Conservation (phyloP, 2,797 vertebrate species). For the Holocentrus rufus region DNA sequence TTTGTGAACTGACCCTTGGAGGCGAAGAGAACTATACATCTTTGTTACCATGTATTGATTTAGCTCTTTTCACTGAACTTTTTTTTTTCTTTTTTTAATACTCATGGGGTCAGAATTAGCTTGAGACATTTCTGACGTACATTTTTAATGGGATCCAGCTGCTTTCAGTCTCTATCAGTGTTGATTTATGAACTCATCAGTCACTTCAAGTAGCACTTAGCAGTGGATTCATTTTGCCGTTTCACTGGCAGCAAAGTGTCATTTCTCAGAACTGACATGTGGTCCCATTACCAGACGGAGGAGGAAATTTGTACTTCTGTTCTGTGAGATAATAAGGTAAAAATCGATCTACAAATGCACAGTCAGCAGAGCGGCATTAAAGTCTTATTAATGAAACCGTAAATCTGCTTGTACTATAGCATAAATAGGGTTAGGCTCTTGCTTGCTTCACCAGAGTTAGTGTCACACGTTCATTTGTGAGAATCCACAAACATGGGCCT, state of each 20-base stretch:
- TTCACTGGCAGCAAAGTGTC: not conserved
- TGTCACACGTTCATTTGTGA: not conserved
- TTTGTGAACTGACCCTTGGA: not conserved
- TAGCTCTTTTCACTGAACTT: not conserved
- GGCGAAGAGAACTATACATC: not conserved
- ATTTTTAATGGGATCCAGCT: not conserved
- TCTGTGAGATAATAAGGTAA: slow-evolving; percentile 23
- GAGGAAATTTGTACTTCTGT: slow-evolving; percentile 12
- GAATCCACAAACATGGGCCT: not conserved
- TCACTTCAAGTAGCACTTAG: not conserved
- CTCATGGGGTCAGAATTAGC: not conserved
- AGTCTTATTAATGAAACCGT: slow-evolving; percentile 41
- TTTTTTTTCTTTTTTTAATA: too few species aligned
- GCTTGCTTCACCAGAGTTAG: not conserved
- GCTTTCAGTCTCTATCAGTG: not conserved
- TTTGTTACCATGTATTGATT: too few species aligned
- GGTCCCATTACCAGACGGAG: not conserved
- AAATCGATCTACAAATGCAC: slow-evolving; percentile 19
- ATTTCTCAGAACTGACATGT: not conserved
- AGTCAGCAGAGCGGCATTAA: slow-evolving; percentile 42
- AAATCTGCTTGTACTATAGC: slow-evolving; percentile 14
- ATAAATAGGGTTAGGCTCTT: not conserved
- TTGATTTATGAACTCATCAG: slow-evolving; percentile 7
- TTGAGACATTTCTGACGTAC: slow-evolving; percentile 10
- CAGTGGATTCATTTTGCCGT: slow-evolving; percentile 2